Conservation (phyloP, 2,113 vertebrate species). For the Camelus bactrianus region DNA sequence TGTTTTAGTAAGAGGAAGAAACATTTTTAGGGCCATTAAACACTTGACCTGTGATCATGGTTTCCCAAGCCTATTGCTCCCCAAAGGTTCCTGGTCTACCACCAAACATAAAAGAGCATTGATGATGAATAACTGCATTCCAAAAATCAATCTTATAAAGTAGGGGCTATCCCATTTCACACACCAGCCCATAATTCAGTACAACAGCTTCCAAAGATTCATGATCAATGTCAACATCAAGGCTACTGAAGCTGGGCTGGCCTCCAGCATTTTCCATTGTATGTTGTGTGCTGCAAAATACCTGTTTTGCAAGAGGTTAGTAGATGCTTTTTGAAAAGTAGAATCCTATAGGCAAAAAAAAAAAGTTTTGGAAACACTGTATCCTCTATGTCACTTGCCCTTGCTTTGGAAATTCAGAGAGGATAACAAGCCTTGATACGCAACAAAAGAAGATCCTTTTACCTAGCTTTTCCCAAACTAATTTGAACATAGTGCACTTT, state of each 20-base stretch:
- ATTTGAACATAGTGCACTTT: background rate
- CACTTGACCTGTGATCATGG: background rate
- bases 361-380: background rate
- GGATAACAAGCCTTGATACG: background rate
- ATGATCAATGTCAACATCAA: background rate
- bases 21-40: background rate
- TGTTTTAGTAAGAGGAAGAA: background rate
- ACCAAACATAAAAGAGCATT: background rate
- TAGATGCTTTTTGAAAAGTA: background rate
- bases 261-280: background rate
- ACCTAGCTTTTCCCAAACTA: conserved; percentile 11
- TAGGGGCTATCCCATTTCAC: background rate
- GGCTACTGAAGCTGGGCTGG: background rate
- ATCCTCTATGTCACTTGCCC: background rate
- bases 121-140: background rate
- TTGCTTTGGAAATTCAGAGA: conserved; percentile 7
- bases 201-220: background rate
- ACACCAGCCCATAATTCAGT: background rate
- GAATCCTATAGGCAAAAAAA: background rate
- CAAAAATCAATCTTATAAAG: background rate
- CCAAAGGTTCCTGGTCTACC: background rate
- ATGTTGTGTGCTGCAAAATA: background rate
- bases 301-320: background rate
- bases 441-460: background rate
- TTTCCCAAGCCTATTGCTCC: background rate